Percentiles rank a stretch among this genome's conserved stretches.
Evolutionary conservation across 1,140 invertebrate genomes (phyloP).

Genomic region (Brachionus plicatilis): DNA sequence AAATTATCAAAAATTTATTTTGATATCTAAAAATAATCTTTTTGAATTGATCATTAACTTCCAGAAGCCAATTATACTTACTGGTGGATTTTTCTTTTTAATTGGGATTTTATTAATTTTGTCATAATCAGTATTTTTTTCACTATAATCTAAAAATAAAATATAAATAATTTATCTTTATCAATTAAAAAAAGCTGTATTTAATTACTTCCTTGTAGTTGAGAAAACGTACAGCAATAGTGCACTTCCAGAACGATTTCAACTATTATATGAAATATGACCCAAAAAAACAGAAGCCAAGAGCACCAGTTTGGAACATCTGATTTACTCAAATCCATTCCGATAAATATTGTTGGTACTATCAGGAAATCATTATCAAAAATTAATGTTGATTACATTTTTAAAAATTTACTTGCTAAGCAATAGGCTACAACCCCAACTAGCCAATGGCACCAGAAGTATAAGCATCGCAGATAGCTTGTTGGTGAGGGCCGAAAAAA

Average conservation of each 20-base stretch:
- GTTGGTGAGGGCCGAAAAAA: conserved; percentile 17
- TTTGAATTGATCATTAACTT: too few species aligned
- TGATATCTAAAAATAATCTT: too few species aligned
- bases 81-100: conserved; percentile 22
- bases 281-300: conserved; percentile 37
- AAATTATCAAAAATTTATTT: too few species aligned
- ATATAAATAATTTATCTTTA: neutral
- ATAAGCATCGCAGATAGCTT: conserved; percentile 22
- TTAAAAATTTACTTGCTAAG: conserved; percentile 21
- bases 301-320: conserved; percentile 31
- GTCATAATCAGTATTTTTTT: conserved; percentile 39
- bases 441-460: conserved; percentile 40
- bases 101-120: conserved; percentile 39
- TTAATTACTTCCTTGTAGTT: conserved; percentile 29
- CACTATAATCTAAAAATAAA: conserved; percentile 28
- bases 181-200: neutral
- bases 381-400: neutral
- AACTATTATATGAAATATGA: conserved; percentile 40
- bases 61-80: too few species aligned
- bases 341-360: conserved; percentile 40
- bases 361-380: neutral
- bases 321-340: neutral
- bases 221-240: conserved; percentile 40
- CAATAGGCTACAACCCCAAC: conserved; percentile 25
- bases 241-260: conserved; percentile 39